Evolutionary conservation across 2,888 invertebrate genomes (phyloP), one percentile per base, ranked within the genome.

Genomic region (Rapana venosa): DNA sequence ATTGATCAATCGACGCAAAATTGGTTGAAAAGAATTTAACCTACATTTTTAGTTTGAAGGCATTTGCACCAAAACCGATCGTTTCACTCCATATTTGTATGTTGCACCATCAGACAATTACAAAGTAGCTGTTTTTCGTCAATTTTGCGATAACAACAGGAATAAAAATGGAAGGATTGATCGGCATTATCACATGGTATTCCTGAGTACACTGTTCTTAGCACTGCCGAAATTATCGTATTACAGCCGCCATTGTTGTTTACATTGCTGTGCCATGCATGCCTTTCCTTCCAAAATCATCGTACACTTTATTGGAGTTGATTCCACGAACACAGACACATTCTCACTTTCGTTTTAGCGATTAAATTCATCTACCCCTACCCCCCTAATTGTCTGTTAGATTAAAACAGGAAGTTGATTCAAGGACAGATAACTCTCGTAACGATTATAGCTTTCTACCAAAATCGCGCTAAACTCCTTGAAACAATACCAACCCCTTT

Each of bases 371-470:
- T 74, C 74, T 22, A n/a, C 30, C 30, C 26, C n/a, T n/a, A 22
- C 5, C 8, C n/a, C 8, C 17, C 17, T 8, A 74, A 26, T 8
- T 26, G 30, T 36, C 15, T 17, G 79, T 47, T 22, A 6, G 36
- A 81, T 36, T 81, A 15, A 22, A 36, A 81, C 81, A 81, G 81
- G 81, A 81, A 81, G 81, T 81, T 36, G 81, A 81, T 17, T 32
- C 0, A 77, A 15, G 77, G 15, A 77, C 30, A 77, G 77, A 32
- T 77, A 77, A 77, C 77, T 77, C 77, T 32, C 4, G 11, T 47
- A 26, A 66, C 17, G 66, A 26, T 6, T 26, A 26, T 26, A 26
- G 17, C 66, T 66, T 66, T 66, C 26, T 66, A 66, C 66, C 26
- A 66, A 17, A 66, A 66, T 66, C 2, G 17, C 26, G 13, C 17